Evolutionary conservation across 2,888 invertebrate genomes (phyloP), one percentile per base, ranked within the genome.

Genomic region (Sinhomidia bicolor): DNA sequence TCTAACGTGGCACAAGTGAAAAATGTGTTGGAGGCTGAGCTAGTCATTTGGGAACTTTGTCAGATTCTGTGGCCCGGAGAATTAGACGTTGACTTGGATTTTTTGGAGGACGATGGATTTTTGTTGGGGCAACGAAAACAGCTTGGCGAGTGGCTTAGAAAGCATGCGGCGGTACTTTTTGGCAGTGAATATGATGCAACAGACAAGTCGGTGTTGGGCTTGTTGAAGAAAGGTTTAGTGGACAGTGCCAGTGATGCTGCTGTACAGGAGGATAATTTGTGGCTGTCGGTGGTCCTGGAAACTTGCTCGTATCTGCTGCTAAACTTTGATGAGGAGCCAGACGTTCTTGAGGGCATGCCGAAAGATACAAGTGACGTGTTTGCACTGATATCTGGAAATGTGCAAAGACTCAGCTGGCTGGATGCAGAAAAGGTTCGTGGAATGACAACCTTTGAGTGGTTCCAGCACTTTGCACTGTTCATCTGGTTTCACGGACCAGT

Each of bases 401-500:
- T 82, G 87, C 10, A 47, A 81, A 81, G 79, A 71, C 62, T 81
- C 17, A 57, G 82, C 88, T 62, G 85, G 85, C 41, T 78, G 17
- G 79, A 65, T 20, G 51, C 20, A 9, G 78, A 83, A 5, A 83
- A 57, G n/a, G 71, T 91, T 1, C 65, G n/a, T 1, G 60, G 68
- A 12, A 92, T 92, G 91, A 89, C 83, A 1, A 91, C 91, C 1
- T 84, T 96, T n/a, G 96, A 97, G 93, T 98, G 98, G 98, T 95
- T 96, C 88, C 94, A 97, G 92, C 96, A 96, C 0, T 94, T 98
- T 41, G 97, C 97, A 32, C 94, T 97, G 80, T 96, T 97, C 92
- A 94, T 97, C 14, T 97, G 97, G 97, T 97, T 93, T 93, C 93
- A 93, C 26, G 85, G 87, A 14, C 91, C 91, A 0, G 76, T 57